phyloP scores from a whole-genome alignment of 2,888 invertebrate species.

The Drosophila colorata region DNA sequence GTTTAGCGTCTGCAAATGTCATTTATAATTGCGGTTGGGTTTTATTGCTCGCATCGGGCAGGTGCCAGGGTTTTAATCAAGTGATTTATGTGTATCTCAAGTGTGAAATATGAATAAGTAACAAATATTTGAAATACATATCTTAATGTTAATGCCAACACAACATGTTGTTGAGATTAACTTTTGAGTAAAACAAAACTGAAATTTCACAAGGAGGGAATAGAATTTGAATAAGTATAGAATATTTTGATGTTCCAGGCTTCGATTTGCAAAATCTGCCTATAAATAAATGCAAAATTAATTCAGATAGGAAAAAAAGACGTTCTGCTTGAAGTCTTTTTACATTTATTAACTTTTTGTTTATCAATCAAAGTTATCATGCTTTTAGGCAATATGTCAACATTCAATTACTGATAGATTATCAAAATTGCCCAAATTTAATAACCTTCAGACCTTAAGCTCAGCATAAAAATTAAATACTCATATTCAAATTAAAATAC shows the following conservation, averaged over 20 bases:
- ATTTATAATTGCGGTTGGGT: constrained; percentile 58
- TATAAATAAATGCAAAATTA: too few relatives aligned
- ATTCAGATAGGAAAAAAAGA: too few relatives aligned
- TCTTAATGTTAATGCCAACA: constrained; percentile 4
- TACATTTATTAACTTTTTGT: too few relatives aligned
- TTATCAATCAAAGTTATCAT: too few relatives aligned
- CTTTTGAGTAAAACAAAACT: background rate
- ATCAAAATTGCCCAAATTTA: background rate
- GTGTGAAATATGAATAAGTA: constrained; percentile 23
- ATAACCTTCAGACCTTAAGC: background rate
- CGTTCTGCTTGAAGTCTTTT: too few relatives aligned
- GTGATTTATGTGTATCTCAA: constrained; percentile 56
- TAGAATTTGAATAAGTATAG: too few relatives aligned
- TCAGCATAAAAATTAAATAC: constrained; percentile 1
- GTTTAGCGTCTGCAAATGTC: constrained; percentile 61
- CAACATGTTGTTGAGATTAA: constrained; percentile 1
- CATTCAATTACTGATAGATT: constrained; percentile 1
- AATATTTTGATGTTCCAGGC: too few relatives aligned
- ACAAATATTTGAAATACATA: constrained; percentile 11
- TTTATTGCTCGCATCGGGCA: constrained; percentile 28
- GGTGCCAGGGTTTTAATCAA: constrained; percentile 45
- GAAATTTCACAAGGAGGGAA: too few relatives aligned
- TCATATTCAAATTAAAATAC: background rate
- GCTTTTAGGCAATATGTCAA: too few relatives aligned
- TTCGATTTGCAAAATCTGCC: too few relatives aligned